Base-by-base conservation (phyloP, 2,888 invertebrate genomes). In the Andricus quercusramuli region DNA sequence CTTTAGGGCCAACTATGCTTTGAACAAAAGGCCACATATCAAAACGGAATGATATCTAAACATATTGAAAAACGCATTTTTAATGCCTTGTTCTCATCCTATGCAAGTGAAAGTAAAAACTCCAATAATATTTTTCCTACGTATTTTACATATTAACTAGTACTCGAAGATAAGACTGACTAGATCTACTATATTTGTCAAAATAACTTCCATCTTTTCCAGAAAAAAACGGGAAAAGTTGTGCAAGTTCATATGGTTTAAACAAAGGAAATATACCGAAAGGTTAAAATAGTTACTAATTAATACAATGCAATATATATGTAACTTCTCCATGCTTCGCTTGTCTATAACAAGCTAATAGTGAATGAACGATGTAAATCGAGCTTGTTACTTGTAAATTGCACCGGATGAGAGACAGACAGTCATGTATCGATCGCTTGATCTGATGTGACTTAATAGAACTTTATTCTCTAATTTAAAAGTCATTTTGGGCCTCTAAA, bases 341-440 rank as follows among this genome's bases (percentile, higher is more conserved):
- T 64, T 64, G 13, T 29, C 25, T 29, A 13, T 64, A 29, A 64
- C 22, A 29, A 25, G 64, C 64, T 29, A 6, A 15, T 29, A 64
- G 64, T 29, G 25, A 64, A 64, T 64, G 29, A 64, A 29, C 25
- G 64, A 64, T 64, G 15, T 29, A 64, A 6, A 29, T 64, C 25
- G 64, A 29, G 64, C 29, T 29, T 64, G 64, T 64, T 64, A 64
- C 64, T 64, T 64, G 64, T 64, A 64, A 64, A 64, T 22, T 64
- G 64, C 64, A 64, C 64, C 29, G 64, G 64, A 64, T 64, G 64
- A 64, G 64, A 29, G 6, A 15, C 25, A 62, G 62, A 64, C 25
- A 64, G 17, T 6, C 25, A 29, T 13, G 25, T 64, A 64, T 64
- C 22, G 25, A 64, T 64, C 29, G 22, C 4, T 64, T 25, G 17